A percentile compares a stretch with the other conserved stretches of the same genome.
Evolutionary conservation across 1,140 invertebrate species (phyloP).

Genomic region (Drosophila tropicalis): DNA sequence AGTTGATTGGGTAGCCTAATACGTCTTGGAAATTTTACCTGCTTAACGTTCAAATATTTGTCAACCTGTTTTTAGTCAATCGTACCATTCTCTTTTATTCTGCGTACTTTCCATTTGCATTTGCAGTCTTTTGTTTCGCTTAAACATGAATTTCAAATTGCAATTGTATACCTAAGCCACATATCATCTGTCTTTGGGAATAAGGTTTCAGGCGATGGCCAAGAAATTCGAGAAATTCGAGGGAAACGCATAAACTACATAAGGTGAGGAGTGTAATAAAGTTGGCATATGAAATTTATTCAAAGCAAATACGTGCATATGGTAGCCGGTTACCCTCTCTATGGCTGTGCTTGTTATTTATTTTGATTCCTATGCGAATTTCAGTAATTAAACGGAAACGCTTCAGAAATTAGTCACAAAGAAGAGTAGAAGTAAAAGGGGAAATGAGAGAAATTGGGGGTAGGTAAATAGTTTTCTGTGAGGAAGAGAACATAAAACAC

Average conservation of each 20-base stretch:
- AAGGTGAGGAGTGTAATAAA: slow-evolving; percentile 23
- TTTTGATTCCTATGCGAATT: slow-evolving; percentile 62
- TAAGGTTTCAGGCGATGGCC: slow-evolving; percentile 26
- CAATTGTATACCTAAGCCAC: slow-evolving; percentile 51
- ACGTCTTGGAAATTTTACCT: neutral
- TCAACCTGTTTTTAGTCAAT: slow-evolving; percentile 22
- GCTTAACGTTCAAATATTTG: slow-evolving; percentile 12
- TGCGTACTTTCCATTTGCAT: slow-evolving; percentile 16
- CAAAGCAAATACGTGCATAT: slow-evolving; percentile 46
- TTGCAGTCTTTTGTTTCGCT: slow-evolving; percentile 39
- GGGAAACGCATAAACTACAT: slow-evolving; percentile 20
- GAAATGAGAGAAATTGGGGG: slow-evolving; percentile 13
- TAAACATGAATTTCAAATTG: slow-evolving; percentile 34
- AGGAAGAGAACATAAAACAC: slow-evolving; percentile 13
- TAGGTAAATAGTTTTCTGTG: slow-evolving; percentile 2
- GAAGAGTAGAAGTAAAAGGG: slow-evolving; percentile 28
- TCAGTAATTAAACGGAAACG: slow-evolving; percentile 67
- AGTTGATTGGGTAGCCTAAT: no score
- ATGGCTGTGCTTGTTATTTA: slow-evolving; percentile 30
- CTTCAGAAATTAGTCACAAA: slow-evolving; percentile 53
- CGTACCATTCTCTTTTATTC: slow-evolving; percentile 3
- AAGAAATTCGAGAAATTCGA: slow-evolving; percentile 60
- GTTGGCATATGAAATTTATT: slow-evolving; percentile 31
- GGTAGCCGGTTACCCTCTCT: slow-evolving; percentile 17
- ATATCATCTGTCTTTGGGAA: slow-evolving; percentile 52